A percentile compares a stretch with the other conserved stretches of the same genome.
phyloP scores from a whole-genome alignment of 2,888 invertebrate species.

The Steromphala cineraria region DNA sequence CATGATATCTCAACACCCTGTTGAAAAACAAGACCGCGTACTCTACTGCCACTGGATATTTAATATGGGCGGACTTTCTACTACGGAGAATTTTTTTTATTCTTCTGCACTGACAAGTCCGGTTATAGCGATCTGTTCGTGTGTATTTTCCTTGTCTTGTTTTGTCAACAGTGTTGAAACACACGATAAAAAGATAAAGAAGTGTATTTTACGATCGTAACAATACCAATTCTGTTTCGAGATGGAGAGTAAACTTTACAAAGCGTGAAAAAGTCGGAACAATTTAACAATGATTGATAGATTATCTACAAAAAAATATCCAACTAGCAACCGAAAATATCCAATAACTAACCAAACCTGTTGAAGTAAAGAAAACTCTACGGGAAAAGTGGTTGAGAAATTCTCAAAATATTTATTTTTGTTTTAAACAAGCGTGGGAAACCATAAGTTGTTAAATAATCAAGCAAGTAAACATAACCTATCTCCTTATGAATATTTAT shows the following conservation, averaged over 20 bases:
- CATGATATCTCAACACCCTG: not conserved
- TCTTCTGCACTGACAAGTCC: not conserved
- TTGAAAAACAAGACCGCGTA: not conserved
- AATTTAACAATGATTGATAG: too few species aligned
- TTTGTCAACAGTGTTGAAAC: not conserved
- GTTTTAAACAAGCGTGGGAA: not conserved
- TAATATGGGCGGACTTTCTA: not conserved
- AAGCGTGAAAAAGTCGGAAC: too few species aligned
- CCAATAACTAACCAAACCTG: too few species aligned
- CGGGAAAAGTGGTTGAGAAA: too few species aligned
- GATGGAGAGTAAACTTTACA: too few species aligned
- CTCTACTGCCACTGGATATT: not conserved
- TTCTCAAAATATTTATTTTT: not conserved
- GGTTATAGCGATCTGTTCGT: not conserved
- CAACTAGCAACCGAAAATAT: too few species aligned
- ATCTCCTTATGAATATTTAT: conserved; percentile 8
- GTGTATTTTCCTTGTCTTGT: not conserved
- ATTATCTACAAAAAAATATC: too few species aligned
- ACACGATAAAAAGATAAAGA: not conserved
- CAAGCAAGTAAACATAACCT: not conserved
- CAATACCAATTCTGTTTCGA: too few species aligned
- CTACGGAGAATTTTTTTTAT: not conserved
- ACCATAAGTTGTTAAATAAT: not conserved
- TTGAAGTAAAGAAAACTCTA: too few species aligned
- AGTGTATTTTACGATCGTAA: too few species aligned